Evolutionary conservation across 2,113 vertebrate species (phyloP), one percentile per base, ranked within the genome.

Genomic region (Orientallactaga bullata): DNA sequence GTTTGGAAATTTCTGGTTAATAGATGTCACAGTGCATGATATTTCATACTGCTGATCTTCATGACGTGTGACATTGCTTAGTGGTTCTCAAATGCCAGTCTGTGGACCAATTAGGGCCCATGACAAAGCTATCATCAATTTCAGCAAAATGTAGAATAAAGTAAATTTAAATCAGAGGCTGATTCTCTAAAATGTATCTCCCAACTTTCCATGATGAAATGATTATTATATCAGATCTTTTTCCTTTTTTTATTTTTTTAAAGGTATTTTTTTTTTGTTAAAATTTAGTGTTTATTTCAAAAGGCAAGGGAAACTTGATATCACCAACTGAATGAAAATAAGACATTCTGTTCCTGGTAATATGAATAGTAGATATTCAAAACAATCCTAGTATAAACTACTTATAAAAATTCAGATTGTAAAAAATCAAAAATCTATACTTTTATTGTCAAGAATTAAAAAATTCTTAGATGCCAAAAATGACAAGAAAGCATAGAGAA

Each of bases 381-480:
- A 86, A 92, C 51, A 63, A 95, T 94, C 95, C 88, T 85, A 51
- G 78, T 89, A 32, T 77, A 93, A 93, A 89, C 39, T 15, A 89
- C 66, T 79, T 94, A 95, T 93, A 93, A 39, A 92, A 95, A 80
- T 51, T 58, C 86, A 95, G 89, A 60, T 82, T 79, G 76, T 74
- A 72, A 94, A 89, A 78, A 58, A 65, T 94, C 10, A 71, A 89
- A 94, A 76, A 85, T 88, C 16, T 74, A 71, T 76, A 95, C 74
- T 83, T 94, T 78, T 89, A 85, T 86, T 96, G 85, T 72, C 88
- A 95, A 95, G 89, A 95, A 89, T 47, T 47, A 47, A 47, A 47
- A 94, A 95, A 87, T 83, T 94, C 81, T 92, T 86, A 79, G 85
- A 95, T 76, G 72, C 76, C 86, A 89, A 94, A 96, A 90, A 93